phyloP scores from a whole-genome alignment of 2,888 invertebrate species.

The Polylopha cassiicola region DNA sequence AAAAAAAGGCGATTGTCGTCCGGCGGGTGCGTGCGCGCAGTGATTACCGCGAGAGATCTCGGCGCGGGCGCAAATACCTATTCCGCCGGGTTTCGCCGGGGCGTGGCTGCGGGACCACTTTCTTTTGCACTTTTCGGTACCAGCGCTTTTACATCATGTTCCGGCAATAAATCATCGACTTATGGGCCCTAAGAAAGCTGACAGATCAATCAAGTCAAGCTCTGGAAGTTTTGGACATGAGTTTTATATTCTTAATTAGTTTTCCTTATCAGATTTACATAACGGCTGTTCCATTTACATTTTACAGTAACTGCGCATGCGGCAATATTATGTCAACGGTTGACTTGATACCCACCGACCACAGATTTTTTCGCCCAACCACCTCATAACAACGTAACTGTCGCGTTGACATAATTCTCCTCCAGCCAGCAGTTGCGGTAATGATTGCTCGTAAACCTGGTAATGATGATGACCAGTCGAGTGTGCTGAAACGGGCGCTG shows the following conservation, averaged over 20 bases:
- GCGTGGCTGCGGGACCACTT: slow-evolving; percentile 4
- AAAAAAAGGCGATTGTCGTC: slow-evolving; percentile 27
- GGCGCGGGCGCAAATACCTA: slow-evolving; percentile 19
- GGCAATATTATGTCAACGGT: slow-evolving; percentile 17
- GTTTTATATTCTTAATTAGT: too few species aligned
- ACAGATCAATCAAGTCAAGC: too few species aligned
- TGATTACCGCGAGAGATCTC: slow-evolving; percentile 32
- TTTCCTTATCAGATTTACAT: too few species aligned
- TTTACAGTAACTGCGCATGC: too few species aligned
- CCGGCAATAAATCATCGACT: slow-evolving; percentile 9
- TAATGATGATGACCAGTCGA: slow-evolving; percentile 24
- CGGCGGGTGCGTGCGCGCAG: slow-evolving; percentile 31
- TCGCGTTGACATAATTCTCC: slow-evolving; percentile 33
- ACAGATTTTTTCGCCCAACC: slow-evolving; percentile 27
- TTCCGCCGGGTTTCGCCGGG: not conserved
- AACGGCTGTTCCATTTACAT: too few species aligned
- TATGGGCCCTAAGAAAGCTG: slow-evolving; percentile 9
- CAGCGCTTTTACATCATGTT: not conserved
- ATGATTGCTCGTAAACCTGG: slow-evolving; percentile 24
- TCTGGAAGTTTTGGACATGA: too few species aligned
- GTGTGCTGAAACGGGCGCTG: slow-evolving; percentile 8
- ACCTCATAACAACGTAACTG: slow-evolving; percentile 29
- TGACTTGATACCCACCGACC: slow-evolving; percentile 24
- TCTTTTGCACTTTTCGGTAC: slow-evolving; percentile 19
- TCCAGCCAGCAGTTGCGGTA: slow-evolving; percentile 25